Conservation (phyloP, 2,888 invertebrate genomes). For the Xanthia togata region DNA sequence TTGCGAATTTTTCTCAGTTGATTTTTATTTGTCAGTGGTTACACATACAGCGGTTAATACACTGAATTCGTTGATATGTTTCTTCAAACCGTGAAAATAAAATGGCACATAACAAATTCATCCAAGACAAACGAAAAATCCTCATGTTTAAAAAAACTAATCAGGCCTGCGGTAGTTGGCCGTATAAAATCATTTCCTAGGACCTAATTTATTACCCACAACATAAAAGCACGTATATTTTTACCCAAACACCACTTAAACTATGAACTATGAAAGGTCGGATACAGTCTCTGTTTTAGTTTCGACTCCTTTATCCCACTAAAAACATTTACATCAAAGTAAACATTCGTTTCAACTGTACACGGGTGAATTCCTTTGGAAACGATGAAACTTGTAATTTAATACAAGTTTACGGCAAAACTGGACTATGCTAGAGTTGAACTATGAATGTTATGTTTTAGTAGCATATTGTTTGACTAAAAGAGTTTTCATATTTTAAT, state of each 20-base stretch:
- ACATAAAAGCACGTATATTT: constrained; percentile 1
- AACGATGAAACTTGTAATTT: constrained; percentile 73
- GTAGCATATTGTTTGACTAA: not conserved
- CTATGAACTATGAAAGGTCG: constrained; percentile 42
- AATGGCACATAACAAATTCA: not conserved
- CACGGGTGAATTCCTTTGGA: constrained; percentile 68
- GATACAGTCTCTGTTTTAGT: constrained; percentile 24
- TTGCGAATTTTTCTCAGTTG: fast-evolving
- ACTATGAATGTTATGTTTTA: constrained; percentile 24
- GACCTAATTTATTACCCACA: not conserved
- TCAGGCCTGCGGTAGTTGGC: not conserved
- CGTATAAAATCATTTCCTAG: not conserved
- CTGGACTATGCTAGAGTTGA: constrained; percentile 10
- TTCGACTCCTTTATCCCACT: constrained; percentile 20
- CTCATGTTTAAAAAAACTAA: not conserved
- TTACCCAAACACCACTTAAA: constrained; percentile 51
- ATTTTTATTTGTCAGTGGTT: not conserved
- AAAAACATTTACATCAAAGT: constrained; percentile 48
- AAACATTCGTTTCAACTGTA: constrained; percentile 62
- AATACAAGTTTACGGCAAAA: constrained; percentile 62
- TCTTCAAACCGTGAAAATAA: not conserved
- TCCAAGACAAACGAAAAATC: not conserved
- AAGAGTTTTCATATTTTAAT: not conserved
- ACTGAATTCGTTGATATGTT: not conserved
- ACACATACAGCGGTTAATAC: too few species aligned